These are phyloP conservation scores for Cheilosia pagana DNA, from an alignment of 2,888 invertebrate genomes.

Conservation along the genomic window DNA sequence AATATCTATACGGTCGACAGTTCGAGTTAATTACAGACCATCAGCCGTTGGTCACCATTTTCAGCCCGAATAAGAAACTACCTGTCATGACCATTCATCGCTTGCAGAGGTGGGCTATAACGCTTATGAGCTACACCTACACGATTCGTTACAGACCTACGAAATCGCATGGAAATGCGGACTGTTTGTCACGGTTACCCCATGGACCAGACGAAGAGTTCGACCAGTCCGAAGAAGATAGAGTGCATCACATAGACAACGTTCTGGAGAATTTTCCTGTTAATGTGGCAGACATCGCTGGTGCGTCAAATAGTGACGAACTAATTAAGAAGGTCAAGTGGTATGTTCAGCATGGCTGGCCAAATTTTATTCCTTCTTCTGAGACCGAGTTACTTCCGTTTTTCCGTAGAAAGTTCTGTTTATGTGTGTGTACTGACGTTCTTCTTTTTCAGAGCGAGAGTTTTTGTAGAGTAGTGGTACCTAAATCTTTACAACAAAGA, in stretches of 20 bases:
- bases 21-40: conserved; percentile 65
- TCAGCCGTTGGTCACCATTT: conserved; percentile 44
- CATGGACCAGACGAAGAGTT: conserved; percentile 28
- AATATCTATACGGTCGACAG: conserved; percentile 51
- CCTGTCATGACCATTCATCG: conserved; percentile 60
- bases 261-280: conserved; percentile 24
- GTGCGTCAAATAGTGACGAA: background rate
- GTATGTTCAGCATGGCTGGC: background rate
- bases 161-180: conserved; percentile 28
- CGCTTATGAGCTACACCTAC: conserved; percentile 43
- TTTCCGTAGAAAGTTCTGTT: conserved; percentile 41
- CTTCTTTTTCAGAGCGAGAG: background rate
- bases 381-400: background rate
- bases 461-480: conserved; percentile 23
- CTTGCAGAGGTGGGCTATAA: conserved; percentile 59
- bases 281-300: conserved; percentile 18
- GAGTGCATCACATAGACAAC: conserved; percentile 1
- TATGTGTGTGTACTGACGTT: conserved; percentile 4
- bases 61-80: conserved; percentile 50
- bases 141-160: conserved; percentile 41
- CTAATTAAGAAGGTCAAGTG: conserved; percentile 1
- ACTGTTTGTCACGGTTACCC: conserved; percentile 43
- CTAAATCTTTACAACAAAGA: conserved; percentile 10
- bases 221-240: conserved; percentile 29
- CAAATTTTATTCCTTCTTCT: background rate